These are phyloP conservation scores for Suricata suricatta DNA, from an alignment of 2,113 vertebrate species.

Conservation along the genomic window DNA sequence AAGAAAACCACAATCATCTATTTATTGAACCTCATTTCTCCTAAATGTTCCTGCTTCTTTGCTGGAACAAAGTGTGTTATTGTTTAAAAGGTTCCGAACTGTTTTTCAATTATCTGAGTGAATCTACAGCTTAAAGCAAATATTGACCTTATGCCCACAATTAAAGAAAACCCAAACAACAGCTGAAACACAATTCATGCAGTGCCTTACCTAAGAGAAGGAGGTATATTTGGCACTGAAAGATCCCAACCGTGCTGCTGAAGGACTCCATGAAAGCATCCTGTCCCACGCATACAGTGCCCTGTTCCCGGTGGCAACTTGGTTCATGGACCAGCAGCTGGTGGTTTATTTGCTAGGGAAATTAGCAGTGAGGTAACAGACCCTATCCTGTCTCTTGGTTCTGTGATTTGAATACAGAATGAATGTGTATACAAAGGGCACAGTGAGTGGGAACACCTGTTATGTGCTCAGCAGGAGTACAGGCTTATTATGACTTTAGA, in stretches of 20 bases:
- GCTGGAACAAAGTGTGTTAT: conserved; percentile 21
- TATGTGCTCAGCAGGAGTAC: conserved; percentile 70
- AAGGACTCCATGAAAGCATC: conserved; percentile 85
- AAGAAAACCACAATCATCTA: conserved; percentile 49
- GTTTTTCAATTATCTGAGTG: conserved; percentile 55
- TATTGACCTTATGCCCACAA: conserved; percentile 46
- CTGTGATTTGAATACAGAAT: conserved; percentile 87
- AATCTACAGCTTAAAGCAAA: conserved; percentile 55
- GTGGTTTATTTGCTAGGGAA: conserved; percentile 89
- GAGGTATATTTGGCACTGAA: conserved; percentile 82
- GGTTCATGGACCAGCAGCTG: conserved; percentile 83
- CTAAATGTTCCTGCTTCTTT: conserved; percentile 33
- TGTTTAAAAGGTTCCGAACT: conserved; percentile 66
- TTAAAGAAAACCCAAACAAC: neutral
- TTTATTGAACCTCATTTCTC: conserved; percentile 31
- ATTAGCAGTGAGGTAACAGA: conserved; percentile 87
- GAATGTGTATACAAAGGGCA: conserved; percentile 87
- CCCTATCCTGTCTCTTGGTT: conserved; percentile 85
- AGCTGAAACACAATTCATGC: neutral
- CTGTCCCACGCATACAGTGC: conserved; percentile 77
- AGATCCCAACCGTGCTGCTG: conserved; percentile 74
- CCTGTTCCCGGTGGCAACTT: conserved; percentile 66
- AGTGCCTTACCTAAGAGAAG: conserved; percentile 87
- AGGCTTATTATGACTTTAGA: conserved; percentile 44
- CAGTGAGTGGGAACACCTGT: conserved; percentile 88